Evolutionary conservation across 2,888 invertebrate genomes (phyloP), one percentile per base, ranked within the genome.

Genomic region (Synergus gifuensis): DNA sequence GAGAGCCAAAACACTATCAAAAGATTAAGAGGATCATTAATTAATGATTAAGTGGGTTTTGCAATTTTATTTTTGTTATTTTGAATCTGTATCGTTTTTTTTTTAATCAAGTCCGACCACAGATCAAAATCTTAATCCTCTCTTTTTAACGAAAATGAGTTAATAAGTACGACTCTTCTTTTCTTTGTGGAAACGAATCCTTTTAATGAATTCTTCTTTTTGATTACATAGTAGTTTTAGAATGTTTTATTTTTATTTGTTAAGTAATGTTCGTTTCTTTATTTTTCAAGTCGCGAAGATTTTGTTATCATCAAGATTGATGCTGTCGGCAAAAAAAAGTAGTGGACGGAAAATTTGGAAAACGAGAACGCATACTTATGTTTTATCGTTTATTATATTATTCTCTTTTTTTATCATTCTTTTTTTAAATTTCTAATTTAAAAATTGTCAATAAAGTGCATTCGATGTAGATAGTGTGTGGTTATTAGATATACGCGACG

Each of bases 381-480:
- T 73, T 73, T 73, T 73, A 16, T 73, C 36, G 49, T 28, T 73
- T 46, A 46, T 28, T 54, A 54, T 16, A 69, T 12, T 36, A 14
- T 44, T 22, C 22, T 73, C 28, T 73, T 22, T 73, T 54, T 54
- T 73, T 54, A 7, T 14, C 16, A 28, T 49, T 49, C 46, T 28
- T 49, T 69, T 69, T 69, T 73, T 16, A 36, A 73, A 36, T 73
- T 73, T 73, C 22, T 54, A 54, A 73, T 36, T 36, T 36, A 22
- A 67, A 67, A 73, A 73, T n/a, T 73, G 54, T 73, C 28, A 36
- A 54, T 49, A 9, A 78, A 81, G 82, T 79, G 82, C 79, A 82
- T 85, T 86, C 80, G 81, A 83, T 87, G 86, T 87, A 87, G 88
- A 87, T 87, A 87, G 86, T 73, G 79, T 86, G 84, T 83, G 79